Base-by-base conservation (phyloP, 2,888 invertebrate species). In the Limenitis camilla region DNA sequence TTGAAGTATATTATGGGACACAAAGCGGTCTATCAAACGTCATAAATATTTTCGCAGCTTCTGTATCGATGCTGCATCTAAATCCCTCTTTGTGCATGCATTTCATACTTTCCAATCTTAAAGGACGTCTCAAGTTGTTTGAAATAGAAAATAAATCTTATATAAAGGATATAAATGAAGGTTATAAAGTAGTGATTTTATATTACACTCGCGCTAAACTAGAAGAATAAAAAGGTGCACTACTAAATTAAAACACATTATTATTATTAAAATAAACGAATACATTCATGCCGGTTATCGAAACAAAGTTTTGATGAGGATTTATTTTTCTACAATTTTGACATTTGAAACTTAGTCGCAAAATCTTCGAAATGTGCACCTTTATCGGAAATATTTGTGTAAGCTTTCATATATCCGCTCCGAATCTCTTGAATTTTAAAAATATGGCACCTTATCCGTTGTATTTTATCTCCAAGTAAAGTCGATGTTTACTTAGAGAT, bases 331-430 rank as follows among this genome's bases (percentile, higher is more conserved):
- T 75, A 76, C 71, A 72, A 76, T 77, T 75, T 74, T 69, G 69
- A 74, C 67, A 71, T 68, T 64, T 19, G 63, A 71, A 64, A 67
- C 67, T 71, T 72, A 76, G 72, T 39, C 72, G 66, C 68, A 71
- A 81, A 78, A 82, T 82, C 80, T 81, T 74, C 77, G 75, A 82
- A 85, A 83, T 81, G 78, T 81, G 76, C 77, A 80, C 77, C 68
- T 69, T 70, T 66, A 62, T 66, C 74, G 79, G 80, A 77, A 78
- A 80, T 77, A 78, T 80, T 75, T 74, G 69, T 69, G 68, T 73
- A 74, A 81, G 79, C 78, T 74, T 67, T 64, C 64, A 66, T 71
- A 69, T 75, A 78, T 76, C 74, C 70, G 64, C 64, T 67, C 72
- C 68, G 71, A 70, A 71, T 74, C 70, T 64, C 76, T 71, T 79